Percentiles rank a stretch among this genome's conserved stretches.
Evolutionary conservation across 2,888 invertebrate species (phyloP).

Genomic region (Heliconius charithonia): DNA sequence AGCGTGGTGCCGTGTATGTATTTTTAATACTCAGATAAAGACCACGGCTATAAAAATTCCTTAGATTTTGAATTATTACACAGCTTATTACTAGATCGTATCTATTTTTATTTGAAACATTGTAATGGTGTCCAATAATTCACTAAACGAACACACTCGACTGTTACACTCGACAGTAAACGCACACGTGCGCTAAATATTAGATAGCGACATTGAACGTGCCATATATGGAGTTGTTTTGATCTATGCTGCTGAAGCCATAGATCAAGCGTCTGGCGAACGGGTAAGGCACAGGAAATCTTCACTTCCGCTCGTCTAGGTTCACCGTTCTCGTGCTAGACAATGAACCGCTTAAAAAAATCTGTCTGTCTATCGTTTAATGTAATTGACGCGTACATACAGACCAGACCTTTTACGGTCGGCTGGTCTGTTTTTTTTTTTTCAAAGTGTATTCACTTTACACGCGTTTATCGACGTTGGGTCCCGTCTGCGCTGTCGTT

Average conservation of each 20-base stretch:
- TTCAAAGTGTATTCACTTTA: constrained; percentile 46
- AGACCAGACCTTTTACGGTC: constrained; percentile 66
- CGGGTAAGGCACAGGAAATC: constrained; percentile 74
- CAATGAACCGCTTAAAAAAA: constrained; percentile 72
- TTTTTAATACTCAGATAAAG: not conserved
- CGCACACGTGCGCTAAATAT: constrained; percentile 55
- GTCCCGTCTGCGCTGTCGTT: constrained; percentile 34
- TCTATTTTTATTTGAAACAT: constrained; percentile 40
- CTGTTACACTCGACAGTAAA: constrained; percentile 13
- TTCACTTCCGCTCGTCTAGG: constrained; percentile 79
- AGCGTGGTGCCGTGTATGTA: not conserved
- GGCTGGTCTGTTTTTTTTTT: constrained; percentile 58
- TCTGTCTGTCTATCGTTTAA: constrained; percentile 59
- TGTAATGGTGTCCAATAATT: constrained; percentile 35
- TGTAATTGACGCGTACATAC: constrained; percentile 66
- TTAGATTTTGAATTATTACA: constrained; percentile 29
- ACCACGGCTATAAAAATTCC: not conserved
- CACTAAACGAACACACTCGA: constrained; percentile 30
- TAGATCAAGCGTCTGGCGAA: constrained; percentile 48
- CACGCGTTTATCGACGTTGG: constrained; percentile 47
- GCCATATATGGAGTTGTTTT: constrained; percentile 72
- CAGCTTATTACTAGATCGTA: constrained; percentile 31
- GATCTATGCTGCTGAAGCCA: constrained; percentile 66
- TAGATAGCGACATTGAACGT: constrained; percentile 64
- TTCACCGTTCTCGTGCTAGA: constrained; percentile 70